Conservation (phyloP, 2,113 vertebrate species). For the Mola mola region DNA sequence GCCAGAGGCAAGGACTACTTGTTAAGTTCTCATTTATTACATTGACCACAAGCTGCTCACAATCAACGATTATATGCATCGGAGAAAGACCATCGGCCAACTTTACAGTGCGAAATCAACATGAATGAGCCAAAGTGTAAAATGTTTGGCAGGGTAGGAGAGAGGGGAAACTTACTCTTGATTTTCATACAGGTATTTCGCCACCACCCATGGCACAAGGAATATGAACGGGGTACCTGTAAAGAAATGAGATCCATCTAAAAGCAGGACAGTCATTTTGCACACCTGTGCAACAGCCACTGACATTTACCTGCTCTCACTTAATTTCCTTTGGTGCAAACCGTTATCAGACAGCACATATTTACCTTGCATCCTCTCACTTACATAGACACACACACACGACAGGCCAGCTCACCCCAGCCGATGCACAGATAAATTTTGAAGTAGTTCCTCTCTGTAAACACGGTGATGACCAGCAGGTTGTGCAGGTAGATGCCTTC, state of each 20-base stretch:
- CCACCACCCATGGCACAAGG: slow-evolving; percentile 88
- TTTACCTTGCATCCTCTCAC: not conserved
- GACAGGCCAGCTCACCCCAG: slow-evolving; percentile 88
- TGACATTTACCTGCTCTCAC: not conserved
- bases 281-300: not conserved
- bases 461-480: slow-evolving; percentile 90
- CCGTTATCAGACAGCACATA: not conserved
- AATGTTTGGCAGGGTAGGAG: not conserved
- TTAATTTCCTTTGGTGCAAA: slow-evolving; percentile 12
- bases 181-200: slow-evolving; percentile 93
- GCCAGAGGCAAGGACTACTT: slow-evolving; percentile 5
- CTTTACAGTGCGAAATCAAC: no score
- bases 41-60: slow-evolving; percentile 2
- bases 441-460: slow-evolving; percentile 94
- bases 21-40: slow-evolving; percentile 8
- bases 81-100: not conserved
- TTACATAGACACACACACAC: not conserved
- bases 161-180: slow-evolving; percentile 88
- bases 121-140: not conserved
- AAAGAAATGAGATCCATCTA: slow-evolving; percentile 38
- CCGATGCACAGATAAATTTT: slow-evolving; percentile 93
- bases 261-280: slow-evolving; percentile 17
- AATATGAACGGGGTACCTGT: slow-evolving; percentile 92
- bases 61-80: slow-evolving; percentile 9
- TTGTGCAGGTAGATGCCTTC: slow-evolving; percentile 98